Percentiles rank a stretch among this genome's conserved stretches.
Evolutionary conservation across 1,140 invertebrate species (phyloP).

Genomic region (Onthophagus taurus): DNA sequence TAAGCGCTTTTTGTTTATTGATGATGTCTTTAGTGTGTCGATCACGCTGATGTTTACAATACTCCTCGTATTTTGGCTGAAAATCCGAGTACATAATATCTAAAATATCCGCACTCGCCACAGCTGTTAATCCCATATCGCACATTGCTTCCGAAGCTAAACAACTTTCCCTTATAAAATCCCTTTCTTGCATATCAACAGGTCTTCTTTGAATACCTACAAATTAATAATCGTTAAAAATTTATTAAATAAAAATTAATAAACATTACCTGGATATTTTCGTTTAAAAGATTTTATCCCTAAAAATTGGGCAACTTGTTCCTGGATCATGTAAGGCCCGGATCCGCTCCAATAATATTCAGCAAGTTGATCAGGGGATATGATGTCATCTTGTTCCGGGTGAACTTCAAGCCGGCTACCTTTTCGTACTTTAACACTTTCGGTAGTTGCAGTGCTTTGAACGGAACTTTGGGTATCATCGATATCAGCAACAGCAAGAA

Average conservation of each 20-base stretch:
- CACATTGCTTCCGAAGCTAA: constrained; percentile 86
- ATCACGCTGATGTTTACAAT: constrained; percentile 71
- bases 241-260: not conserved
- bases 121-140: constrained; percentile 87
- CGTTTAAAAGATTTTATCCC: constrained; percentile 92
- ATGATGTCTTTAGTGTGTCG: constrained; percentile 64
- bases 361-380: constrained; percentile 77
- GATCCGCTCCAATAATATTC: constrained; percentile 90
- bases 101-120: constrained; percentile 82
- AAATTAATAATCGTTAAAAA: not conserved
- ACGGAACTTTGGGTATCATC: constrained; percentile 73
- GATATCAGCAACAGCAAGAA: constrained; percentile 41
- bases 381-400: constrained; percentile 51
- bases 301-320: constrained; percentile 86
- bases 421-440: constrained; percentile 44
- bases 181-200: constrained; percentile 82
- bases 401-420: constrained; percentile 22
- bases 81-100: constrained; percentile 94
- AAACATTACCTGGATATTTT: constrained; percentile 71
- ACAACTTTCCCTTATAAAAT: constrained; percentile 74
- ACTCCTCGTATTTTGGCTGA: constrained; percentile 91
- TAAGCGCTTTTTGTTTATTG: constrained; percentile 52
- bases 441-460: constrained; percentile 57
- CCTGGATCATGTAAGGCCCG: constrained; percentile 74
- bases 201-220: constrained; percentile 57